Evolutionary conservation across 2,113 vertebrate genomes (phyloP).

Genomic region (Mus pahari): DNA sequence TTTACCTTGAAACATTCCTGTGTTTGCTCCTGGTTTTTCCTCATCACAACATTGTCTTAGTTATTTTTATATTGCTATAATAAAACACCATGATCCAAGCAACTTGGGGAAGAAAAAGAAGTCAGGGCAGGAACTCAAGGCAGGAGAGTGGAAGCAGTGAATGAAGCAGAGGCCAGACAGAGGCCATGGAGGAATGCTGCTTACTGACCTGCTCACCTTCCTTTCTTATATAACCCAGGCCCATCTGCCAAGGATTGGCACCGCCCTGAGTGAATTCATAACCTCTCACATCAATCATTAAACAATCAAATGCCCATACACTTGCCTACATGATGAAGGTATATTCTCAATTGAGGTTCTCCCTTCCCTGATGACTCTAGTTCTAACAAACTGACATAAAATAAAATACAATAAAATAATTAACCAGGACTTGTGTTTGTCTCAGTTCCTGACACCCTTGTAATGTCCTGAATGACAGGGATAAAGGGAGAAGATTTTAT

Average conservation of each 20-base stretch:
- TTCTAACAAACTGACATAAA: neutral
- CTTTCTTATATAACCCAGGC: neutral
- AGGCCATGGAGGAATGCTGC: neutral
- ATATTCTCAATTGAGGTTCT: neutral
- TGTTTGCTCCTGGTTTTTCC: neutral
- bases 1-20: too few species aligned
- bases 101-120: neutral
- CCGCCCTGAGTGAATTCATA: neutral
- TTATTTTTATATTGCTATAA: neutral
- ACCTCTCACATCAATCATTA: neutral
- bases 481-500: neutral
- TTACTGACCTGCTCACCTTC: neutral
- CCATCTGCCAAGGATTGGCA: neutral
- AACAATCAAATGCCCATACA: neutral
- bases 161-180: too few species aligned
- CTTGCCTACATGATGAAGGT: neutral
- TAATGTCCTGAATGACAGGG: neutral
- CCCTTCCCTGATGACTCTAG: neutral
- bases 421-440: neutral
- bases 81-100: neutral
- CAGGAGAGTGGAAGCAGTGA: neutral
- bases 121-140: neutral
- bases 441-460: neutral
- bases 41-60: neutral
- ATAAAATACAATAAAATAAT: neutral